Percentiles rank a stretch among this genome's conserved stretches.
Conservation (phyloP, 35 echinoderm and acorn worm species). For the Patiria miniata region DNA sequence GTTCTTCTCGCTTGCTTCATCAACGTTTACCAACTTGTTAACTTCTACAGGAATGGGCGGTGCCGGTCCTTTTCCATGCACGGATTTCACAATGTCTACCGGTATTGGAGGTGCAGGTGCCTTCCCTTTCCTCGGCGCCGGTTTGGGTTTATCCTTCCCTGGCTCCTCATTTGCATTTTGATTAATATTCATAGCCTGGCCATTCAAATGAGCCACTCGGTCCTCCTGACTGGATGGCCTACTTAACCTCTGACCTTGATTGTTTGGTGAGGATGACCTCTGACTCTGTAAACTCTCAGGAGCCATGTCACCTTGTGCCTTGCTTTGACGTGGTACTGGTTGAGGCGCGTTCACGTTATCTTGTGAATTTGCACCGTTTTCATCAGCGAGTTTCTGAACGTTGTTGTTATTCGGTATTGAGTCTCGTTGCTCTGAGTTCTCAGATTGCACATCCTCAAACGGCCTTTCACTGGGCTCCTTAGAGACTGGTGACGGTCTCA, state of each 20-base stretch:
- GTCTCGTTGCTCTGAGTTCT: neutral
- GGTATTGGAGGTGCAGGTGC: slow-evolving; percentile 6
- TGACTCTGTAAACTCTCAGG: neutral
- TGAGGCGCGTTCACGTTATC: slow-evolving; percentile 21
- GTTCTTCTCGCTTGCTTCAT: slow-evolving; percentile 5
- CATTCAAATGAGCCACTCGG: neutral
- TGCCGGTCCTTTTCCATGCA: neutral
- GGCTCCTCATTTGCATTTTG: slow-evolving; percentile 22
- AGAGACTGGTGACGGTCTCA: slow-evolving; percentile 9
- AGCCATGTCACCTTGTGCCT: neutral
- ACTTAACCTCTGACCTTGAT: slow-evolving; percentile 24
- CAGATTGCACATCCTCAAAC: neutral
- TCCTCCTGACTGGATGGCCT: neutral
- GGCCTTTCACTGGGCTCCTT: slow-evolving; percentile 17
- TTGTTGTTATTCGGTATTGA: neutral
- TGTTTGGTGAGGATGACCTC: slow-evolving; percentile 29
- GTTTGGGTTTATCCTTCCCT: slow-evolving; percentile 15
- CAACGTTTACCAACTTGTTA: neutral
- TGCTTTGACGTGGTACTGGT: slow-evolving; percentile 29
- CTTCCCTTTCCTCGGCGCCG: slow-evolving; percentile 20
- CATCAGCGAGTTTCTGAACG: neutral
- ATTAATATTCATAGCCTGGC: slow-evolving; percentile 24
- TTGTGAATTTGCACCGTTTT: neutral
- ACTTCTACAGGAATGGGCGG: neutral
- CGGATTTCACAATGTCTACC: neutral